Base-by-base conservation (phyloP, 2,113 vertebrate species). In the Hemibates koningsi region DNA sequence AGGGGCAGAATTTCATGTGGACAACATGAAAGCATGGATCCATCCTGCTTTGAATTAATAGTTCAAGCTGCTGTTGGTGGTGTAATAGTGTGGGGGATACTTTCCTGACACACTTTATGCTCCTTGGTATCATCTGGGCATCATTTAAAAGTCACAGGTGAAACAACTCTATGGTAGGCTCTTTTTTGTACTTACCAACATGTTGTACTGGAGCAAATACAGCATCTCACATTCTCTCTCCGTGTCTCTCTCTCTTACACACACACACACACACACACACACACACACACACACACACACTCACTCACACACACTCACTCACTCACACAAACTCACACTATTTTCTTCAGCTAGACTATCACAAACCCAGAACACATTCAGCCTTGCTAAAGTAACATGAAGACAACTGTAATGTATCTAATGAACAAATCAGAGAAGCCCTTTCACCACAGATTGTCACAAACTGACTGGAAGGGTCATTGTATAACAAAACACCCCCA, bases 311-410 rank as follows among this genome's bases (percentile, higher is more conserved):
- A 6, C 9, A 6, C n/a, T 2, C 36, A 9, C 34, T 7, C 6
- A 38, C 36, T 4, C 36, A 54, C 5, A 6, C 4, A 57, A 27
- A 9, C 27, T 17, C 54, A 27, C 21, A 10, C 29, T 1, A 11
- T 63, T 29, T 63, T 63, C 59, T 36, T 63, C 6, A 63, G 32
- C 59, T n/a, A 63, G 59, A n/a, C 17, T 63, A 66, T n/a, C 17
- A 66, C 61, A 66, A 66, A 66, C 61, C 32, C 53, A 56, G 21
- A 56, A 24, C 53, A 54, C 53, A 54, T 54, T 54, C 53, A 54
- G 53, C n/a, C 17, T 36, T 36, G 9, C 32, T 63, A 36, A 63
- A 36, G 59, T n/a, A 63, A n/a, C 59, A n/a, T 63, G 17, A 63
- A 36, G 17, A 19, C 32, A n/a, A 63, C 17, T n/a, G 29, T 61